Evolutionary conservation across 1,140 invertebrate genomes (phyloP).

Genomic region (Chionoecetes opilio): DNA sequence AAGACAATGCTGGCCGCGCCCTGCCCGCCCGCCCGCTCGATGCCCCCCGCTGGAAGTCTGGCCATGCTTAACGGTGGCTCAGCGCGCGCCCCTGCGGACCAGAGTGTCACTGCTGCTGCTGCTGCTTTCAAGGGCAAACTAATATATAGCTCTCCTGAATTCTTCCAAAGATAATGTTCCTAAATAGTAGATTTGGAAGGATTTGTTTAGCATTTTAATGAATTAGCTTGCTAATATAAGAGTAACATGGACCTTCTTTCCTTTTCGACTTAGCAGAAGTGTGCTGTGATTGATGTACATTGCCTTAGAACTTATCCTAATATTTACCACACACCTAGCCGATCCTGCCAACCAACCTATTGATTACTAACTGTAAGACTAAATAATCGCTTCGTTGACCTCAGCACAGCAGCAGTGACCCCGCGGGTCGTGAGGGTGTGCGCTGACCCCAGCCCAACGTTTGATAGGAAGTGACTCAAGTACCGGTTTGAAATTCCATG

Average conservation of each 20-base stretch:
- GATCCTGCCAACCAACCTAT: conserved; percentile 61
- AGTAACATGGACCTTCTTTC: conserved; percentile 21
- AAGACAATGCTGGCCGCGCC: neutral
- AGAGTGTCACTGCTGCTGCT: neutral
- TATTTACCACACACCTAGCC: conserved; percentile 48
- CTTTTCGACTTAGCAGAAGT: conserved; percentile 56
- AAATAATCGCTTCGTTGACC: conserved; percentile 47
- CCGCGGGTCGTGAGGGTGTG: neutral
- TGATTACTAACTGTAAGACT: conserved; percentile 60
- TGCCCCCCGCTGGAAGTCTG: neutral
- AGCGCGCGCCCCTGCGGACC: neutral
- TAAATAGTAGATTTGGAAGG: conserved; percentile 56
- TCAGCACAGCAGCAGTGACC: neutral
- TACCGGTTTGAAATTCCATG: neutral
- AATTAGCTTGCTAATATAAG: conserved; percentile 52
- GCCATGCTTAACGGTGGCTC: neutral
- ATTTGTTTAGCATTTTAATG: conserved; percentile 60
- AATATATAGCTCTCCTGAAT: conserved; percentile 41
- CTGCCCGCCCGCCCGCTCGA: conserved; percentile 14
- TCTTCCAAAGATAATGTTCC: conserved; percentile 66
- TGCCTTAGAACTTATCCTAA: conserved; percentile 69
- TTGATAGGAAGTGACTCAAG: neutral
- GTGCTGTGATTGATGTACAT: conserved; percentile 70
- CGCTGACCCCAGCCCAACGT: neutral
- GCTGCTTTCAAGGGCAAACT: neutral